These are phyloP conservation scores for Paramisgurnus dabryanus DNA, from an alignment of 2,113 vertebrate species.

Conservation along the genomic window DNA sequence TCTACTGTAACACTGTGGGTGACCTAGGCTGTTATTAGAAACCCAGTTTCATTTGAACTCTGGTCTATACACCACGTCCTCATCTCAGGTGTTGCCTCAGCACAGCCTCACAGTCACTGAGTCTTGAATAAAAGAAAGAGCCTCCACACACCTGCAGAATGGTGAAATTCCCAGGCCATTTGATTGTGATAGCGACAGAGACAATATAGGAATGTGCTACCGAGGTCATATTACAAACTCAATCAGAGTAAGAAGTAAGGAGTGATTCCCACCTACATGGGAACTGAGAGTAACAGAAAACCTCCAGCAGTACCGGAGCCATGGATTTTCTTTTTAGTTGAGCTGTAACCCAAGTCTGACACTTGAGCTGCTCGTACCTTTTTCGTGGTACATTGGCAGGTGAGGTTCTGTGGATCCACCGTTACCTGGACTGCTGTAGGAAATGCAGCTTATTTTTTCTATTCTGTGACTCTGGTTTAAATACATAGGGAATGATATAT, in stretches of 20 bases:
- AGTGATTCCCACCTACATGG: conserved; percentile 9
- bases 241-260: neutral
- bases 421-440: neutral
- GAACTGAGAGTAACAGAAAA: conserved; percentile 35
- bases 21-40: conserved; percentile 33
- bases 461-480: neutral
- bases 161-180: neutral
- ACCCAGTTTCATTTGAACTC: conserved; percentile 28
- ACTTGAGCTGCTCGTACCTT: conserved; percentile 48
- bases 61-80: conserved; percentile 25
- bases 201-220: neutral
- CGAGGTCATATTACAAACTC: neutral
- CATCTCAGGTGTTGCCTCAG: conserved; percentile 32
- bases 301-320: conserved; percentile 31
- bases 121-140: neutral
- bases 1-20: conserved; percentile 40
- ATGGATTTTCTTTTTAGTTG: conserved; percentile 10
- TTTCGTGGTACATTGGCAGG: conserved; percentile 41
- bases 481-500: neutral
- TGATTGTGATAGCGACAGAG: neutral
- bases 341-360: conserved; percentile 55
- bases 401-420: conserved; percentile 3
- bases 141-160: neutral
- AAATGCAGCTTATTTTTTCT: conserved; percentile 1
- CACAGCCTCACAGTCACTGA: neutral